phyloP scores from a whole-genome alignment of 2,888 invertebrate species.

The Lydus trimaculatus region DNA sequence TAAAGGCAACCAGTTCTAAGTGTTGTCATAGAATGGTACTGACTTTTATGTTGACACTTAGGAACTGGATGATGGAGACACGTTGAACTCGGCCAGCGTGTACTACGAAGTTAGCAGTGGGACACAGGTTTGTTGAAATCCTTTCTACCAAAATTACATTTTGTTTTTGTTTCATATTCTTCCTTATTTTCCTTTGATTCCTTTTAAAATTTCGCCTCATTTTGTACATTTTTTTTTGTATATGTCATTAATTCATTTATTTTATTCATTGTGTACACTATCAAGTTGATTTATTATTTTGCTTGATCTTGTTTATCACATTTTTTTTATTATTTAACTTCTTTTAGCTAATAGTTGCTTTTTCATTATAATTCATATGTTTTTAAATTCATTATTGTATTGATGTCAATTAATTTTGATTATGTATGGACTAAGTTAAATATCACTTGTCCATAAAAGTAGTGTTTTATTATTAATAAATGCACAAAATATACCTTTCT shows the following conservation, averaged over 20 bases:
- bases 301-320: constrained; percentile 33
- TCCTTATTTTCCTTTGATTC: constrained; percentile 2
- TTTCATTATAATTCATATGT: neutral
- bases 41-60: constrained; percentile 58
- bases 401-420: neutral
- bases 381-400: neutral
- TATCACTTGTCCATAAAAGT: neutral
- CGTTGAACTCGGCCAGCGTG: constrained; percentile 56
- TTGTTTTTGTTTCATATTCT: neutral
- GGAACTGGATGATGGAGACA: constrained; percentile 60
- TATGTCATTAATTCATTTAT: neutral
- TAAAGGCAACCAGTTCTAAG: constrained; percentile 53
- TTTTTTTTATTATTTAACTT: constrained; percentile 12
- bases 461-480: neutral
- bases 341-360: neutral
- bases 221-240: neutral
- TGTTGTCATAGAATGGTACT: constrained; percentile 53
- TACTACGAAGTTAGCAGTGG: constrained; percentile 58
- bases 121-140: constrained; percentile 59
- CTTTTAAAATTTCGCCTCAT: neutral
- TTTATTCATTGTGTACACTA: neutral
- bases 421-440: neutral
- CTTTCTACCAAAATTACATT: constrained; percentile 51
- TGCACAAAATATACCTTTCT: constrained; percentile 24
- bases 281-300: neutral